phyloP scores from a whole-genome alignment of 1,140 invertebrate species.

The Steinernema khuongi region DNA sequence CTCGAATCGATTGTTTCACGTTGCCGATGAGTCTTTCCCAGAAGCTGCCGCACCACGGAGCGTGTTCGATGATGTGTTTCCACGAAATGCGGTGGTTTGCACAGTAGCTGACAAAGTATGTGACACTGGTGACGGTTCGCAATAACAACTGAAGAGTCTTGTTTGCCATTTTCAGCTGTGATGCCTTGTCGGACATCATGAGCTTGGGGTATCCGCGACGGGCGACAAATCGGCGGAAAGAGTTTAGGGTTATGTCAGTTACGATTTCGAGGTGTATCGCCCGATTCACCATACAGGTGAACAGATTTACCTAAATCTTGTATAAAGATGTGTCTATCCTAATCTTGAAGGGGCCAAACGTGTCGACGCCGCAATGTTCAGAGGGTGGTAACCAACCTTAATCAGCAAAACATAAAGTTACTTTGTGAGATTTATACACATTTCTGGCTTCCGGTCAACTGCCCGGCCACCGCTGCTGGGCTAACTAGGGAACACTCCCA shows the following conservation, averaged over 20 bases:
- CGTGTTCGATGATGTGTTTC: not conserved
- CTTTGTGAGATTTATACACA: no score
- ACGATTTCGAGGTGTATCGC: not conserved
- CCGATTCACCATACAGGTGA: not conserved
- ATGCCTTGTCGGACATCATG: not conserved
- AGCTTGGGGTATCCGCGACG: not conserved
- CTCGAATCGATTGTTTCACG: not conserved
- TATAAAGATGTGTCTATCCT: no score
- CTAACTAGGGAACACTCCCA: no score
- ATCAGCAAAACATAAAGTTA: no score
- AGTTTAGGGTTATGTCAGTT: not conserved
- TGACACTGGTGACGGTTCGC: not conserved
- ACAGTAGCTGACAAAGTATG: no score
- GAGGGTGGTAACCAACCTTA: no score
- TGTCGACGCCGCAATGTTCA: no score
- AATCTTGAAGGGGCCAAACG: no score
- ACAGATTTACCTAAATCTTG: not conserved
- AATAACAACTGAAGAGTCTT: not conserved
- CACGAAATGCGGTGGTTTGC: not conserved
- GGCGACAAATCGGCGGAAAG: not conserved
- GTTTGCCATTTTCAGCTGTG: slow-evolving; percentile 9
- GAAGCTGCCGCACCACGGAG: not conserved
- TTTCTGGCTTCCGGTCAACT: no score
- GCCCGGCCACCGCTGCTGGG: no score
- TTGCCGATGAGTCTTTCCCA: not conserved